Evolutionary conservation across 2,888 invertebrate genomes (phyloP).

Genomic region (Spilarctia lutea): DNA sequence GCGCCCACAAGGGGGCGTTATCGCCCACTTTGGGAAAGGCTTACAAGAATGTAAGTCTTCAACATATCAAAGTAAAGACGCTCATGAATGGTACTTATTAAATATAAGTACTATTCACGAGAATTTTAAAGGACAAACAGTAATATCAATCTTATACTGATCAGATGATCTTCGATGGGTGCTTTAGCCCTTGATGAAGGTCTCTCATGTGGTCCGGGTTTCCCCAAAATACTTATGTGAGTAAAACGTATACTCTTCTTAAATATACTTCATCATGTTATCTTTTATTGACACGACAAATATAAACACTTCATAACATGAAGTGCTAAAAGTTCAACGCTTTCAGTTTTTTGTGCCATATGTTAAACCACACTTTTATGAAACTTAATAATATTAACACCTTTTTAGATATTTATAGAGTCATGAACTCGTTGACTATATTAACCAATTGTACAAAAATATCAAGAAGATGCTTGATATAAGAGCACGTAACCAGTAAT

Average conservation of each 20-base stretch:
- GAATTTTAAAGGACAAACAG: background rate
- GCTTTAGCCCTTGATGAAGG: background rate
- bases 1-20: no score
- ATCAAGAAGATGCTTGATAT: background rate
- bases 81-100: background rate
- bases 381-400: background rate
- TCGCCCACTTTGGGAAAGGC: no score
- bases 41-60: background rate
- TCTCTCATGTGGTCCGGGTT: background rate
- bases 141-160: background rate
- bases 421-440: background rate
- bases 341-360: background rate
- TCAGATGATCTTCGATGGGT: no score
- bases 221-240: background rate
- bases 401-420: background rate
- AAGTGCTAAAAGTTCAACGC: background rate
- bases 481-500: background rate
- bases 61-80: background rate
- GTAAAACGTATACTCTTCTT: background rate
- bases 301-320: background rate
- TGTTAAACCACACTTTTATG: background rate
- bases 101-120: no score
- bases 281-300: background rate
- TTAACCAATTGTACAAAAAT: background rate
- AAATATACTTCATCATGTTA: background rate